Evolutionary conservation across 2,113 vertebrate genomes (phyloP), one percentile per base, ranked within the genome.

Genomic region (Pyxicephalus adspersus): DNA sequence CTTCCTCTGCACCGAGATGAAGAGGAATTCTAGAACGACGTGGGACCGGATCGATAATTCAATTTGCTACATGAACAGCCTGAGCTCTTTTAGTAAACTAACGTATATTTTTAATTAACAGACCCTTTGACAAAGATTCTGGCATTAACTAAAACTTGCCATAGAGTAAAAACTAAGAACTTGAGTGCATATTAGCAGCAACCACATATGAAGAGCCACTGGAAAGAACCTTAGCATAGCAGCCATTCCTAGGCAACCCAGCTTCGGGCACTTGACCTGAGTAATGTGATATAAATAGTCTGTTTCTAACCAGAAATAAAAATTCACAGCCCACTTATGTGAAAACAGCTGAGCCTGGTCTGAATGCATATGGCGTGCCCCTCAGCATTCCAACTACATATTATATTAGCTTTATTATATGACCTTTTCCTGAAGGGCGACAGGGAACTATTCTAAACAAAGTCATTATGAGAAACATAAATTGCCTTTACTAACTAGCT

Each of bases 121-220:
- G 34, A 5, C 34, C n/a, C n/a, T n/a, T n/a, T n/a, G n/a, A n/a
- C n/a, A n/a, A n/a, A n/a, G n/a, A n/a, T n/a, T n/a, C n/a, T n/a
- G n/a, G n/a, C n/a, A n/a, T n/a, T n/a, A n/a, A n/a, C n/a, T n/a
- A n/a, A n/a, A n/a, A n/a, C n/a, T n/a, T n/a, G n/a, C n/a, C 38
- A 6, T 45, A 45, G 38, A 45, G 38, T 45, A 45, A 45, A n/a
- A 13, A 45, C 38, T 13, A 45, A 15, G 38, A 13, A 45, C 9
- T 45, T 9, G 15, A 45, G 38, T 45, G 9, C 51, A n/a, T 50
- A 52, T 18, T n/a, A 34, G 4, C 34, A 6, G 58, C 54, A 60
- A 60, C 31, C 71, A 60, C n/a, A 18, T 3, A n/a, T 54, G 13
- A 0, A 72, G 50, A 89, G 84, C 86, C 84, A 82, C 85, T 76